Conservation (phyloP, 2,797 vertebrate species). For the Malurus splendens region DNA sequence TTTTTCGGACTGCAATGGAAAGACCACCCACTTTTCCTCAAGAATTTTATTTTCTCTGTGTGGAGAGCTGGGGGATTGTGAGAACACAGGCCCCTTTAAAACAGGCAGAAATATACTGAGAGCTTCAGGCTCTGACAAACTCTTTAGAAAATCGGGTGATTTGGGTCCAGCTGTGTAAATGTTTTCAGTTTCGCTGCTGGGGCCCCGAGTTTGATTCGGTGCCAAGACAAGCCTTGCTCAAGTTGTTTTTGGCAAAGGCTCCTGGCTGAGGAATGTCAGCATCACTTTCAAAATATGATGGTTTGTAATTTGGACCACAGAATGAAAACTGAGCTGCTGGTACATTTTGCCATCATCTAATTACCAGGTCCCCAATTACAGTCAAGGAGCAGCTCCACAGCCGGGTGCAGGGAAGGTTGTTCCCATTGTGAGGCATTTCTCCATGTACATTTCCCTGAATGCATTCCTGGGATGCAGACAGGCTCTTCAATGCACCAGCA, state of each 20-base stretch:
- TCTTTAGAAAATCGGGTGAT: slow-evolving; percentile 80
- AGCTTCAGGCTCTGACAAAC: slow-evolving; percentile 70
- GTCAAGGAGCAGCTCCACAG: slow-evolving; percentile 76
- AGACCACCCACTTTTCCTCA: slow-evolving; percentile 55
- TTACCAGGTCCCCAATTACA: slow-evolving; percentile 79
- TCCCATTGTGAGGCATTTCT: slow-evolving; percentile 64
- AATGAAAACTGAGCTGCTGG: slow-evolving; percentile 85
- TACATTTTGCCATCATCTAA: slow-evolving; percentile 85
- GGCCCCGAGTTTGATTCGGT: slow-evolving; percentile 85
- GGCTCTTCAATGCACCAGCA: background rate
- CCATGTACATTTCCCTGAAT: background rate
- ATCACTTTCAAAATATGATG: slow-evolving; percentile 92
- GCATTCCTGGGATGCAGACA: background rate
- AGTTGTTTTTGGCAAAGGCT: slow-evolving; percentile 94
- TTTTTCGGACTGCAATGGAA: slow-evolving; percentile 38
- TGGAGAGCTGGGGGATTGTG: slow-evolving; percentile 20
- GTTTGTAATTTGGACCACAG: slow-evolving; percentile 88
- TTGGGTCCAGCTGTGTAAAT: slow-evolving; percentile 98
- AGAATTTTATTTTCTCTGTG: slow-evolving; percentile 58
- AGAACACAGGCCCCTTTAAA: slow-evolving; percentile 74
- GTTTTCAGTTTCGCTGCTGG: slow-evolving; percentile 95
- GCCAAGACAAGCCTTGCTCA: slow-evolving; percentile 90
- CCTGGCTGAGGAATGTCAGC: slow-evolving; percentile 93
- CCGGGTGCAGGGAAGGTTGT: slow-evolving; percentile 70
- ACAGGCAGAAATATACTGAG: slow-evolving; percentile 44